Evolutionary conservation across 2,113 vertebrate genomes (phyloP), one percentile per base, ranked within the genome.

Genomic region (Silurus asotus): DNA sequence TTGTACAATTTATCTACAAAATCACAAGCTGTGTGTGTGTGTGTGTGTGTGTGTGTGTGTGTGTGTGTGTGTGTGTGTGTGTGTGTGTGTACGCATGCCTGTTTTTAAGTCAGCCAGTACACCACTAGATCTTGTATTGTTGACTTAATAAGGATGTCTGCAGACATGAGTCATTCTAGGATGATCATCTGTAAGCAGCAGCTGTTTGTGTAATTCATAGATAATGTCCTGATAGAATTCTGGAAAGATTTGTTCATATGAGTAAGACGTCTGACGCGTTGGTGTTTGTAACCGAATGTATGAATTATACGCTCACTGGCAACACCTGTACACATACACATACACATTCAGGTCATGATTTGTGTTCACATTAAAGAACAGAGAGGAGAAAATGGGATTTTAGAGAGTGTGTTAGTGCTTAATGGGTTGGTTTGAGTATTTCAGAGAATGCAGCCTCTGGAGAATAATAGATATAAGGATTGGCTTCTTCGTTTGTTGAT

Each of bases 91-190:
- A 5, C 9, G 1, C 0, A 5, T 20, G 48, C 5, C 4, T 6
- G 72, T 74, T 23, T 25, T 25, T 8, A 15, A 77, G 49, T 56
- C 74, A 55, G 74, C 6, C 23, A 25, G 74, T 77, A 55, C 7
- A 20, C 55, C 51, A 56, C 25, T 55, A 77, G 51, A 55, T n/a
- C 48, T 77, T 55, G 51, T 55, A 25, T 55, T 77, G 74, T 77
- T 55, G 74, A 77, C 51, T 77, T 77, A 77, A 77, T 77, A 77
- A 77, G 74, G 74, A 77, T 77, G 74, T 77, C 74, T 77, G 51
- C 23, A 55, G 23, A 55, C 3, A 28, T 55, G 74, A 77, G 49
- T 77, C 51, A 77, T 56, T 77, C n/a, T 14, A 77, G 5, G 74
- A 28, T 3, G 23, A 28, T 55, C 74, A 25, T 77, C 49, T 0